phyloP scores from a whole-genome alignment of 2,797 vertebrate genomes.

The Thripadectes ignobilis region DNA sequence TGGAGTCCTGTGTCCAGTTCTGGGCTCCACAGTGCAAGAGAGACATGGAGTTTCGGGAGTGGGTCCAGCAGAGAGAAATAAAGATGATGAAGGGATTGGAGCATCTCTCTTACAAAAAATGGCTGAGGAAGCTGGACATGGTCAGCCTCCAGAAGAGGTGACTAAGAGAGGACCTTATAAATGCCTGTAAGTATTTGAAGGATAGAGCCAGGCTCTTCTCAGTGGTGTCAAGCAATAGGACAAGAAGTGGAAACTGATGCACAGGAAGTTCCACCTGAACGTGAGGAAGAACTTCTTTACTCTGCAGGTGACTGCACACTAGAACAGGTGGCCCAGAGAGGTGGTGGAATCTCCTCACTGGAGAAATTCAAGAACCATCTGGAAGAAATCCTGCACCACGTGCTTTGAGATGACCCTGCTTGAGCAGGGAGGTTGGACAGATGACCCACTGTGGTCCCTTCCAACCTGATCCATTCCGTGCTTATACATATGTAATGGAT shows the following conservation, averaged over 20 bases:
- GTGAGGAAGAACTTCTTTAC: not conserved
- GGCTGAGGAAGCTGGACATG: not conserved
- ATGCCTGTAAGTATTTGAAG: not conserved
- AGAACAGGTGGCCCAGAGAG: not conserved
- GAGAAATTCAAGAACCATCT: not conserved
- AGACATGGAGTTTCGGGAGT: not conserved
- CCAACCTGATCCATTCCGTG: not conserved
- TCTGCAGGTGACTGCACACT: not conserved
- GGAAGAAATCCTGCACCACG: too few species aligned
- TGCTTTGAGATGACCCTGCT: not conserved
- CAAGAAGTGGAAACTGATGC: not conserved
- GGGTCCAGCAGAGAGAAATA: not conserved
- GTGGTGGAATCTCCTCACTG: not conserved
- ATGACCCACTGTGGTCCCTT: not conserved
- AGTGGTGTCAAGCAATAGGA: not conserved
- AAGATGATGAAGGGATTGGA: not conserved
- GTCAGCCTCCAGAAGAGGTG: not conserved
- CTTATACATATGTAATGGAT: not conserved
- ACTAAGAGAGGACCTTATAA: not conserved
- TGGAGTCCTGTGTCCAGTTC: not conserved
- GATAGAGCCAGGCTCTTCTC: not conserved
- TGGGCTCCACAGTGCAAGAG: not conserved
- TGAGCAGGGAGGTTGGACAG: not conserved
- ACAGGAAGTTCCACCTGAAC: not conserved
- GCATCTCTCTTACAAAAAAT: not conserved